A percentile compares a stretch with the other conserved stretches of the same genome.
Conservation (phyloP, 2,888 invertebrate genomes). For the Mesopsocus fuscifrons region DNA sequence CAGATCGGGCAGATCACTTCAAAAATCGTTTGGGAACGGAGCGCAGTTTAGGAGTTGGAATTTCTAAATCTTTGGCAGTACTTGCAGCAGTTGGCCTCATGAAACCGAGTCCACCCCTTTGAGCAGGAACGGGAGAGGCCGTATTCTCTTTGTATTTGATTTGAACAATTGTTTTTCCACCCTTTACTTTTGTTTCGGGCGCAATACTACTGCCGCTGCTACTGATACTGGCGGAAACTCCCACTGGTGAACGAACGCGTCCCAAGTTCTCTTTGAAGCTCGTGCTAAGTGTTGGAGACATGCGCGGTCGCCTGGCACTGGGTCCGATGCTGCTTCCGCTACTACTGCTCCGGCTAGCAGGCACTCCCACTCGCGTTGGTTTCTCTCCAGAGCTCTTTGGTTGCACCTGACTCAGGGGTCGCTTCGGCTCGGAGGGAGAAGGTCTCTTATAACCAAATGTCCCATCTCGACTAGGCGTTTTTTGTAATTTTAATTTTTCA, state of each 20-base stretch:
- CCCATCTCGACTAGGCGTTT: slow-evolving; percentile 11
- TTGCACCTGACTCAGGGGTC: slow-evolving; percentile 19
- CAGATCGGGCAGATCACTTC: too few relatives aligned
- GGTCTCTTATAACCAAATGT: slow-evolving; percentile 13
- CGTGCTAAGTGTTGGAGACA: slow-evolving; percentile 21
- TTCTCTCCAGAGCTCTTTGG: slow-evolving; percentile 17
- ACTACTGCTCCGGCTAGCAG: slow-evolving; percentile 37
- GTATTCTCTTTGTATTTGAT: slow-evolving; percentile 15
- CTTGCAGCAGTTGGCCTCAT: slow-evolving; percentile 80
- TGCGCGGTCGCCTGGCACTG: slow-evolving; percentile 17
- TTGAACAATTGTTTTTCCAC: slow-evolving; percentile 3
- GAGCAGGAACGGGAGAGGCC: slow-evolving; percentile 23
- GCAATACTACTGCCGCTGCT: slow-evolving; percentile 29
- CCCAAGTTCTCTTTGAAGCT: slow-evolving; percentile 28
- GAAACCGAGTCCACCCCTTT: slow-evolving; percentile 37
- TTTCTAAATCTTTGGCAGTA: slow-evolving; percentile 41
- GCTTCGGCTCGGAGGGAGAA: slow-evolving; percentile 16
- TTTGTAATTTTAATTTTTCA: slow-evolving; percentile 11
- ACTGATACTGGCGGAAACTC: slow-evolving; percentile 31
- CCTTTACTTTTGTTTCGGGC: slow-evolving; percentile 12
- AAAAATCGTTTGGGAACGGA: slow-evolving; percentile 2
- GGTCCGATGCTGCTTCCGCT: slow-evolving; percentile 38
- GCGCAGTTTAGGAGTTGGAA: slow-evolving; percentile 2
- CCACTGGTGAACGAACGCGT: slow-evolving; percentile 23
- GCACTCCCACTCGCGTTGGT: slow-evolving; percentile 22